A percentile compares a stretch with the other conserved stretches of the same genome.
Conservation (phyloP, 2,113 vertebrate genomes). For the Natator depressus region DNA sequence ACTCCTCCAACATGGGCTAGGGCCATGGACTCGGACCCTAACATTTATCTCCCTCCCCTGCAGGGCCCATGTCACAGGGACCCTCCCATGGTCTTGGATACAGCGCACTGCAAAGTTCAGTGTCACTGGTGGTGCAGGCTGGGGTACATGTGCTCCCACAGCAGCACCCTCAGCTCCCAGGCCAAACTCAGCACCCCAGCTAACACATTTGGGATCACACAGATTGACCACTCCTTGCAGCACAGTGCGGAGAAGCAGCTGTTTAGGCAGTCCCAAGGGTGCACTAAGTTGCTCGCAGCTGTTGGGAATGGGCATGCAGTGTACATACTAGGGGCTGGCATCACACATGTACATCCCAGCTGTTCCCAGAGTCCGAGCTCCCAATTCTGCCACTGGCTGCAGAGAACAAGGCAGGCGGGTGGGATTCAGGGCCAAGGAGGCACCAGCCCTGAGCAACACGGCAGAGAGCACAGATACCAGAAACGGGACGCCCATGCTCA, state of each 20-base stretch:
- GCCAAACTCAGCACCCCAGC: not conserved
- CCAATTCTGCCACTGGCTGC: not conserved
- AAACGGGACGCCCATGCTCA: no score
- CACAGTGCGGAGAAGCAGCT: not conserved
- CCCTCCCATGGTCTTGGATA: no score
- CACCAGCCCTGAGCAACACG: not conserved
- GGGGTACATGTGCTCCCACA: no score
- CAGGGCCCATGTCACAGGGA: no score
- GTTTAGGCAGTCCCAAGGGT: not conserved
- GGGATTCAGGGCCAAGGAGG: no score
- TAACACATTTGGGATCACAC: not conserved
- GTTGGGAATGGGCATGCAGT: rapidly evolving
- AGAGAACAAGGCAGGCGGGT: not conserved
- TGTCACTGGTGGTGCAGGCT: not conserved
- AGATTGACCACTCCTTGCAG: not conserved
- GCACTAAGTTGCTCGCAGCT: not conserved
- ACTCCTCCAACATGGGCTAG: not conserved
- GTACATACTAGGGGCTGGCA: not conserved
- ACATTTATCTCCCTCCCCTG: no score
- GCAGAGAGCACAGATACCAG: not conserved
- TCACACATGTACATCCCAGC: no score
- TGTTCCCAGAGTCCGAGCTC: not conserved
- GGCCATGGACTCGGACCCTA: no score
- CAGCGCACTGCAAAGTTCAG: no score
- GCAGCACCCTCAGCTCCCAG: not conserved